Evolutionary conservation across 2,113 vertebrate species (phyloP), one percentile per base, ranked within the genome.

Genomic region (Furnarius figulus): DNA sequence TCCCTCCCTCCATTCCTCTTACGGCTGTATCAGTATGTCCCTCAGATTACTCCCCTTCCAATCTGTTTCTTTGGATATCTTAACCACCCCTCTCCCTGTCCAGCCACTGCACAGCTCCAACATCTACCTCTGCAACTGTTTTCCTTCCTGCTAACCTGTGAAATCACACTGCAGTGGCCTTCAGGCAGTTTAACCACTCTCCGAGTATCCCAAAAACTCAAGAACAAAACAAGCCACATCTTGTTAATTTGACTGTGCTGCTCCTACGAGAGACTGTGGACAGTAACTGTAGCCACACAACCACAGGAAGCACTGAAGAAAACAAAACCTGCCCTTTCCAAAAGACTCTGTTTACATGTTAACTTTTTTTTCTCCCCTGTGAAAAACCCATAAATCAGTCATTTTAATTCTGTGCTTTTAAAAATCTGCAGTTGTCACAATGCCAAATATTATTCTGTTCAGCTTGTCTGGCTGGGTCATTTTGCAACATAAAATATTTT

Each of bases 171-270:
- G 20, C 33, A 68, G 4, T 18, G n/a, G 50, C 28, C 18, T 17
- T 55, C 13, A 40, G 62, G 19, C 31, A 47, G 44, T 33, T 58
- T 19, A 13, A 58, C 25, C 22, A n/a, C 21, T 13, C 12, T 5
- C 21, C n/a, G 18, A 75, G 37, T 6, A 61, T 15, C 40, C 33
- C 44, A 14, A 39, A 53, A 39, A 35, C 20, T 5, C 20, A 58
- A 46, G 47, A 39, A 27, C 17, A 62, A 53, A 87, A 55, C 35
- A 71, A 75, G n/a, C 4, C 8, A 28, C 1, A 0, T 25, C 33
- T 20, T 44, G 10, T 27, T 33, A 31, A 53, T 21, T 30, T 37
- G 37, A 58, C 20, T 33, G 24, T 0, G 1, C 2, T 1, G 2
- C 52, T 62, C 46, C 71, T 30, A 17, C 2, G 5, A 78, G 2